Evolutionary conservation across 1,140 invertebrate species (phyloP).

Genomic region (Littorina saxatilis): DNA sequence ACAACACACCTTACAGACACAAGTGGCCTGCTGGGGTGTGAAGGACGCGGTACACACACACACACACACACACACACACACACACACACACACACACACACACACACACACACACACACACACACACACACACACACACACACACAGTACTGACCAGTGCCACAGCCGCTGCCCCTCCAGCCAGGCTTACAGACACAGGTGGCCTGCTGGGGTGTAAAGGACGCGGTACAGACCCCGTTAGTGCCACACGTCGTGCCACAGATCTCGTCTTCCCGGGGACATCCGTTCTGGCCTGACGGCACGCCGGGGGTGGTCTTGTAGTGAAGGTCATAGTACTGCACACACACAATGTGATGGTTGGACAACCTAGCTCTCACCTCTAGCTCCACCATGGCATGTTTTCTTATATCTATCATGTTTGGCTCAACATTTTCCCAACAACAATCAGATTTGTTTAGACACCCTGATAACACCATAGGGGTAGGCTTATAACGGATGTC

Average conservation of each 20-base stretch:
- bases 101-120: not conserved
- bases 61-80: not conserved
- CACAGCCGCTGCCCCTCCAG: conserved; percentile 88
- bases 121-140: too few relatives aligned
- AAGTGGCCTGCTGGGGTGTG: too few relatives aligned
- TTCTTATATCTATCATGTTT: too few relatives aligned
- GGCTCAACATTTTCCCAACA: too few relatives aligned
- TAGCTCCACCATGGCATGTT: too few relatives aligned
- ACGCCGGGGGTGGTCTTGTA: conserved; percentile 84
- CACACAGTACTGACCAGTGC: conserved; percentile 74
- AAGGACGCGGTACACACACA: conserved; percentile 82
- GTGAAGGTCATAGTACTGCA: conserved; percentile 87
- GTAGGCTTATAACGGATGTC: too few relatives aligned
- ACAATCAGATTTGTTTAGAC: too few relatives aligned
- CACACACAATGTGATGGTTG: conserved; percentile 7
- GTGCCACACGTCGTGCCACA: conserved; percentile 66
- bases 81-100: not conserved
- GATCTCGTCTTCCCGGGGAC: conserved; percentile 89
- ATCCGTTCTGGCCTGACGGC: conserved; percentile 79
- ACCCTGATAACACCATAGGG: too few relatives aligned
- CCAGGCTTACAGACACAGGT: conserved; percentile 90
- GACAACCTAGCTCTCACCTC: too few relatives aligned
- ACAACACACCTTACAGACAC: too few relatives aligned
- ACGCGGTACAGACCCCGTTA: conserved; percentile 88
- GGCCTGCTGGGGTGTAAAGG: conserved; percentile 83